phyloP scores from a whole-genome alignment of 2,797 vertebrate genomes.

The Tauraco hartlaubi region DNA sequence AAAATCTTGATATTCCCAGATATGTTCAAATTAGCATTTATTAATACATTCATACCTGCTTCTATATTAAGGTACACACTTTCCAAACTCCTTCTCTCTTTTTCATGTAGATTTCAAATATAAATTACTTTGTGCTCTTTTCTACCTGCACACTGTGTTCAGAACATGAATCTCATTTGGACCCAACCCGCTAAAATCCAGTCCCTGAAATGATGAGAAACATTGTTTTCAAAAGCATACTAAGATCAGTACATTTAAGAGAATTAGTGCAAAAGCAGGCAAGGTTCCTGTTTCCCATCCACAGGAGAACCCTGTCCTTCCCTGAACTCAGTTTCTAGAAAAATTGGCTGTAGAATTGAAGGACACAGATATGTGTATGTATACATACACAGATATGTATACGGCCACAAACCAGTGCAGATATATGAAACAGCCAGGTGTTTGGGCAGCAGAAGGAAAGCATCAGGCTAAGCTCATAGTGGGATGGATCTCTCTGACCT shows the following conservation, averaged over 20 bases:
- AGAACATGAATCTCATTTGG: neutral
- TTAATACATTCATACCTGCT: neutral
- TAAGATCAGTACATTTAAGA: neutral
- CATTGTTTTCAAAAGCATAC: neutral
- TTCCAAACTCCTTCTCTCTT: neutral
- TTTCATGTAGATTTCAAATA: neutral
- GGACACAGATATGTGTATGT: neutral
- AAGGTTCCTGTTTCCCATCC: neutral
- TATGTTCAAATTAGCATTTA: neutral
- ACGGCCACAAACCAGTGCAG: neutral
- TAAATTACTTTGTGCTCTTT: neutral
- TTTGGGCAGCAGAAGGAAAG: constrained; percentile 26
- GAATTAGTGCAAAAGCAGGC: neutral
- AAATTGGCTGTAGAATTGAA: neutral
- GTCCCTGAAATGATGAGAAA: neutral
- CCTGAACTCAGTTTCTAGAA: neutral
- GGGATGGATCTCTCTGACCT: neutral
- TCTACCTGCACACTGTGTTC: neutral
- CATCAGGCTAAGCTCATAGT: neutral
- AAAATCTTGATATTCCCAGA: neutral
- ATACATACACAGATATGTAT: neutral
- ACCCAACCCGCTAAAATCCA: neutral
- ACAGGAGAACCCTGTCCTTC: neutral
- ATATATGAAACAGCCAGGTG: neutral
- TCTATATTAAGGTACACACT: neutral